A percentile compares a stretch with the other conserved stretches of the same genome.
Conservation (phyloP, 1,140 invertebrate species). For the Drosophila tropicalis region DNA sequence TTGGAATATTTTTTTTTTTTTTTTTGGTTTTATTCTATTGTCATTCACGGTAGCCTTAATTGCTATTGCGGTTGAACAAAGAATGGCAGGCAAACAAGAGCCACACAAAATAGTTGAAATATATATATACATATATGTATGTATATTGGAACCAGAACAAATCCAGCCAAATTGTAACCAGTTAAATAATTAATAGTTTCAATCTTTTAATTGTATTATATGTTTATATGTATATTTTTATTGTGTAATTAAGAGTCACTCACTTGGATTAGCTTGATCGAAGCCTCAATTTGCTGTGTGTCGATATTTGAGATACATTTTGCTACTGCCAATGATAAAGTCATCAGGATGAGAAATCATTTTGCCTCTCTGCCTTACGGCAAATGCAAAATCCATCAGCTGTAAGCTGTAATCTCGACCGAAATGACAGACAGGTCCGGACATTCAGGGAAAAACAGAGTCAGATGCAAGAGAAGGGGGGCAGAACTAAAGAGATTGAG, state of each 20-base stretch:
- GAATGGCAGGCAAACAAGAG: neutral
- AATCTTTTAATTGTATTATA: neutral
- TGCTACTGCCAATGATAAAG: neutral
- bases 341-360: slow-evolving; percentile 16
- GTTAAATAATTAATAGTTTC: neutral
- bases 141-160: neutral
- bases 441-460: slow-evolving; percentile 12
- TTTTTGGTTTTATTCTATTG: slow-evolving; percentile 18
- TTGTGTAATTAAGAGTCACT: too few relatives aligned
- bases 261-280: neutral
- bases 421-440: slow-evolving; percentile 21
- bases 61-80: slow-evolving; percentile 11
- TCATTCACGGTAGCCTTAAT: slow-evolving; percentile 12
- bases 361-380: slow-evolving; percentile 18
- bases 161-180: neutral
- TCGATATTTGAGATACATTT: neutral
- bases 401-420: slow-evolving; percentile 24
- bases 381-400: slow-evolving; percentile 53
- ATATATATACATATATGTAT: neutral
- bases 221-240: neutral
- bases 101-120: neutral
- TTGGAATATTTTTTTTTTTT: neutral
- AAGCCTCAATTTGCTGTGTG: neutral
- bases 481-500: neutral
- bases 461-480: too few relatives aligned